Base-by-base conservation (phyloP, 2,113 vertebrate genomes). In the Phylloscopus trochiloides region DNA sequence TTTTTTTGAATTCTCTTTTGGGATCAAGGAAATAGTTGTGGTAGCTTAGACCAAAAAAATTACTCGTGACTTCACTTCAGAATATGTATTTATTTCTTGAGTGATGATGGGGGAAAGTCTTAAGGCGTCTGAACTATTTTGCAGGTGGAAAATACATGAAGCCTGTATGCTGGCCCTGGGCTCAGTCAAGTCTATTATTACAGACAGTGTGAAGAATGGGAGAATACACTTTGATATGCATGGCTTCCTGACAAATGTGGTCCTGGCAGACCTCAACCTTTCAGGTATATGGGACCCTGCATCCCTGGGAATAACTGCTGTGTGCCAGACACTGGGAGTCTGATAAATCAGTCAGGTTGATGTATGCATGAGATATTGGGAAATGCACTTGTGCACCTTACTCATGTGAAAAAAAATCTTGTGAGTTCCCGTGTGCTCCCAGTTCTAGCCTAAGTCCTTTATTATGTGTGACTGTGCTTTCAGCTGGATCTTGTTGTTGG, bases 101-200 rank as follows among this genome's bases (percentile, higher is more conserved):
- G 5, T 38, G 12, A 14, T 67, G 21, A 18, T 47, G 47, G 9
- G 36, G 12, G 54, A 68, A 26, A 93, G 21, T 48, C 51, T 85
- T 40, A 95, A 73, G n/a, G 31, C 34, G 32, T 94, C 16, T 90
- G 36, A 50, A 81, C 71, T 93, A 52, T 90, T 83, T 85, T 78
- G 19, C 97, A 99, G 99, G 99, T 99, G 99, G 99, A 99, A 99
- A 97, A 98, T 99, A 72, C 99, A 99, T 3, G 99, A 99, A 96
- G 99, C 99, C 25, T 99, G 99, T 45, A 99, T 99, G 99, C 96
- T 99, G 97, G 98, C 99, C 22, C 97, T 99, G 21, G 99, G 99
- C 68, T 99, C 99, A 4, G 99, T 99, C 83, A 99, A 99, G 97
- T 98, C 98, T 63, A 98, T 99, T 83, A 98, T 99, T 94, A 99